Conservation (phyloP, 2,888 invertebrate species). For the Beris chalybata region DNA sequence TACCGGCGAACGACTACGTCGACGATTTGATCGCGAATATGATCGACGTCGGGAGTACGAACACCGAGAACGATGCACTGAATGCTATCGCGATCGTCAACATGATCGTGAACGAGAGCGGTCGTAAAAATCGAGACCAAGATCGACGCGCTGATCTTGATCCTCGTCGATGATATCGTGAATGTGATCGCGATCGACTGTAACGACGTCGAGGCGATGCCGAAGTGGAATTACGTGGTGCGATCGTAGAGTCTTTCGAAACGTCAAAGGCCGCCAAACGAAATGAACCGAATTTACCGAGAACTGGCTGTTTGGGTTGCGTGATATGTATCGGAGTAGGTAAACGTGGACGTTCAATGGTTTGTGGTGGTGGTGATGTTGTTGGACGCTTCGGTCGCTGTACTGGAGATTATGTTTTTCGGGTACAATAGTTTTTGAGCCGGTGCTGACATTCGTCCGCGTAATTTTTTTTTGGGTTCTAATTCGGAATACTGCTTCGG, state of each 20-base stretch:
- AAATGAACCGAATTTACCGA: constrained; percentile 76
- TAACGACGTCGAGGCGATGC: constrained; percentile 50
- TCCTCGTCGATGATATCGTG: too few relatives aligned
- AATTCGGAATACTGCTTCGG: too few relatives aligned
- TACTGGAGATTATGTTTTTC: constrained; percentile 23
- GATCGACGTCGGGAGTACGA: constrained; percentile 25
- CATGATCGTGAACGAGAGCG: constrained; percentile 29
- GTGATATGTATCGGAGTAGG: constrained; percentile 34
- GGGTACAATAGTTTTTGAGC: not conserved
- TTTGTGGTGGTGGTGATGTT: too few relatives aligned
- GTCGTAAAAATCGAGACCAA: constrained; percentile 23
- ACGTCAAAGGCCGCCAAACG: too few relatives aligned
- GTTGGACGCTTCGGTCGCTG: too few relatives aligned
- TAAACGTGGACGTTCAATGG: too few relatives aligned
- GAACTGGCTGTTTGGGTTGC: constrained; percentile 58
- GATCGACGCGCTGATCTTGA: not conserved
- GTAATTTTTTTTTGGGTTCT: too few relatives aligned
- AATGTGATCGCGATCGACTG: constrained; percentile 59
- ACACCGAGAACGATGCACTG: constrained; percentile 1
- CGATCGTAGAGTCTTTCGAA: constrained; percentile 28
- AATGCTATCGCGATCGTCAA: constrained; percentile 5
- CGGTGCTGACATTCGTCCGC: constrained; percentile 46
- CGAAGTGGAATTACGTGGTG: constrained; percentile 34
- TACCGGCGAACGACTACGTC: constrained; percentile 56
- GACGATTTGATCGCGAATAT: constrained; percentile 52